Percentiles rank a stretch among this genome's conserved stretches.
These are phyloP conservation scores for Gryllus longicercus DNA, from an alignment of 2,888 invertebrate genomes.

Conservation along the genomic window DNA sequence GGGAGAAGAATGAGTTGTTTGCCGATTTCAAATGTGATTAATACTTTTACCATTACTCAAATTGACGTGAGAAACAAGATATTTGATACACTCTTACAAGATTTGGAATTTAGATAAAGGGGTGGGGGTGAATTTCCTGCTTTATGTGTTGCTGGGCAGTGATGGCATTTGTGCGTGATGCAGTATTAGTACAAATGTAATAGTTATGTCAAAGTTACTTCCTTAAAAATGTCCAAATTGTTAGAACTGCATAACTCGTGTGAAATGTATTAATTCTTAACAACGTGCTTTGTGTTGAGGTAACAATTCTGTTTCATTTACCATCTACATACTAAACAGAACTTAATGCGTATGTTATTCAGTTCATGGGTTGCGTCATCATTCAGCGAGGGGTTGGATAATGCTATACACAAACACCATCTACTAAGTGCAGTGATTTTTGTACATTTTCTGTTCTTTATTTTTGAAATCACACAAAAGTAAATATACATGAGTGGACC, in stretches of 20 bases:
- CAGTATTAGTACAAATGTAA: slow-evolving; percentile 17
- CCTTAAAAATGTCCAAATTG: slow-evolving; percentile 1
- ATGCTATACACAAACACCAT: slow-evolving; percentile 1
- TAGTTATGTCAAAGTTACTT: slow-evolving; percentile 17
- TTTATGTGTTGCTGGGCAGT: neutral
- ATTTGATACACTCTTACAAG: neutral
- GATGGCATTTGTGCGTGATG: neutral
- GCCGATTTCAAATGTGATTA: too few relatives aligned
- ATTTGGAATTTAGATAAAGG: neutral
- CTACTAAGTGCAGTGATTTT: slow-evolving; percentile 11
- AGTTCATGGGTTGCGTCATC: neutral
- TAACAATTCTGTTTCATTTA: neutral
- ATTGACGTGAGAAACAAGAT: too few relatives aligned
- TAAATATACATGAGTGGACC: slow-evolving; percentile 9
- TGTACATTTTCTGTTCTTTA: neutral
- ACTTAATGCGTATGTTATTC: neutral
- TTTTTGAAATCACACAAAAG: slow-evolving; percentile 3
- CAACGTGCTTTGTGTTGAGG: slow-evolving; percentile 3
- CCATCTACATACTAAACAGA: neutral
- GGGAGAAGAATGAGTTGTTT: too few relatives aligned
- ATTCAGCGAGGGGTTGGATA: neutral
- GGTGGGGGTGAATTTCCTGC: neutral
- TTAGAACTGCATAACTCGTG: slow-evolving; percentile 2
- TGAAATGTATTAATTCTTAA: slow-evolving; percentile 7
- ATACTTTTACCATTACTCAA: too few relatives aligned